Evolutionary conservation across 2,888 invertebrate genomes (phyloP).

Genomic region (Ormyrus nitidulus): DNA sequence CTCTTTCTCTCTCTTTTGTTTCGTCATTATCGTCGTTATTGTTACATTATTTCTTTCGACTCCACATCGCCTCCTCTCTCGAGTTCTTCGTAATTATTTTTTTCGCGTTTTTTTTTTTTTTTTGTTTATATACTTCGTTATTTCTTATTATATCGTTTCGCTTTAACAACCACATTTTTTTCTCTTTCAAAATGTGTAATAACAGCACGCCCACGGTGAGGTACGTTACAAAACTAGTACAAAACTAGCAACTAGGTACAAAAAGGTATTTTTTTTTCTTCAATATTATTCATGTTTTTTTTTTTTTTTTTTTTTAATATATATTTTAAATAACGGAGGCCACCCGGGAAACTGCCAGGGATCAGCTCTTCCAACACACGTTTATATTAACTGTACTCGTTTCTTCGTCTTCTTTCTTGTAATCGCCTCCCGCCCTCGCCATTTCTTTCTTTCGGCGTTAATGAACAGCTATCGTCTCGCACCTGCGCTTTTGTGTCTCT

Average conservation of each 20-base stretch:
- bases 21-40: slow-evolving; percentile 30
- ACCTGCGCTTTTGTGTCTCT: slow-evolving; percentile 9
- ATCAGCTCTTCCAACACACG: slow-evolving; percentile 60
- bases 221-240: slow-evolving; percentile 79
- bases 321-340: slow-evolving; percentile 56
- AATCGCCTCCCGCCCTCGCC: slow-evolving; percentile 22
- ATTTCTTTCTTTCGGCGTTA: not conserved
- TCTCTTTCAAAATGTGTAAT: slow-evolving; percentile 69
- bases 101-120: slow-evolving; percentile 7
- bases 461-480: slow-evolving; percentile 1
- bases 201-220: slow-evolving; percentile 72
- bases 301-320: slow-evolving; percentile 21
- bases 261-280: slow-evolving; percentile 68
- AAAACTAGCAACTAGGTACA: slow-evolving; percentile 80
- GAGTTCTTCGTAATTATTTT: slow-evolving; percentile 3
- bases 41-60: slow-evolving; percentile 59
- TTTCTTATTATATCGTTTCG: slow-evolving; percentile 46
- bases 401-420: slow-evolving; percentile 51
- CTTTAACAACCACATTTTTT: slow-evolving; percentile 65
- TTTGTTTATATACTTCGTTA: slow-evolving; percentile 23
- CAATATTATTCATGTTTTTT: slow-evolving; percentile 25
- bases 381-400: not conserved
- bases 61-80: slow-evolving; percentile 56
- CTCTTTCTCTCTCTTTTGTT: slow-evolving; percentile 4
- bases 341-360: slow-evolving; percentile 70